Percentiles rank a stretch among this genome's conserved stretches.
These are phyloP conservation scores for Phragmatobia fuliginosa DNA, from an alignment of 2,888 invertebrate genomes.

Conservation along the genomic window DNA sequence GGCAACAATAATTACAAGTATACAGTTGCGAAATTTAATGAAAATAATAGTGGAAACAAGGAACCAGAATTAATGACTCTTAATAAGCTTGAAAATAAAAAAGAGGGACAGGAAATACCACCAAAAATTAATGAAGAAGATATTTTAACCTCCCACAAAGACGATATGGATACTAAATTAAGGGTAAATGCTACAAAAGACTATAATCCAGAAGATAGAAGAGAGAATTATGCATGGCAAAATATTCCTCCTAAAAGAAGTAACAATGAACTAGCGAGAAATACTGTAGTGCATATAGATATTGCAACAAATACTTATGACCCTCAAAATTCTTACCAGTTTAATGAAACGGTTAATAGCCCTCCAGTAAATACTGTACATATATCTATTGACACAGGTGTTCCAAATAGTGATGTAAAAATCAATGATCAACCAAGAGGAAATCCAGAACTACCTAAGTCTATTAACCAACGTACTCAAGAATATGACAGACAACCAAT, in stretches of 20 bases:
- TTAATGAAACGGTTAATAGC: background rate
- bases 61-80: background rate
- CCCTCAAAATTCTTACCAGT: background rate
- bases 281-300: background rate
- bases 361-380: background rate
- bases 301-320: background rate
- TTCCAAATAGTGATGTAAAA: background rate
- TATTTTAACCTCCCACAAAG: background rate
- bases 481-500: background rate
- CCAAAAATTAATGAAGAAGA: background rate
- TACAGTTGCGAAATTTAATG: background rate
- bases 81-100: background rate
- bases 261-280: background rate
- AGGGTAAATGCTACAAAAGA: conserved; percentile 3
- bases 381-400: conserved; percentile 9
- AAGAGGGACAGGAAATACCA: background rate
- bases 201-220: background rate
- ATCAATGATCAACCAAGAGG: background rate
- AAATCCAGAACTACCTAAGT: background rate
- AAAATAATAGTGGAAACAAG: background rate
- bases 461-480: background rate
- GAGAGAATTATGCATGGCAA: background rate
- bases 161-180: background rate
- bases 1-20: background rate
- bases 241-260: background rate